phyloP scores from a whole-genome alignment of 2,797 vertebrate genomes.

The Thripadectes ignobilis region DNA sequence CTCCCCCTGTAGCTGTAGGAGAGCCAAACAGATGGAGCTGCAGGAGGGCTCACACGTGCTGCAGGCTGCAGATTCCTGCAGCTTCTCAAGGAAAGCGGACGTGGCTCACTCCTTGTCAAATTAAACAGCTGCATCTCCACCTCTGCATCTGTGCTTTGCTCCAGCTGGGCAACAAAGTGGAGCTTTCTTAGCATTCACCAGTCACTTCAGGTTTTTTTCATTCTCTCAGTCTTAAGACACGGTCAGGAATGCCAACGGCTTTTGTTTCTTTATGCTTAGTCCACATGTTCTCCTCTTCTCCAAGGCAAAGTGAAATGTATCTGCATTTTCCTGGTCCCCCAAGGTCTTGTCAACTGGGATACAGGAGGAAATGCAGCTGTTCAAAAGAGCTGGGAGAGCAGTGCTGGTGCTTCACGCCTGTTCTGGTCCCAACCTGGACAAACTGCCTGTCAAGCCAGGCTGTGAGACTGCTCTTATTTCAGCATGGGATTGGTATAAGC shows the following conservation, averaged over 20 bases:
- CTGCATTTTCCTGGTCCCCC: neutral
- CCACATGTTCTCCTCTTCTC: slow-evolving; percentile 26
- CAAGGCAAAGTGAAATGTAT: neutral
- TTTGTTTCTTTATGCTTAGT: slow-evolving; percentile 41
- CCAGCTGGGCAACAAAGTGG: slow-evolving; percentile 31
- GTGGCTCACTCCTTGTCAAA: slow-evolving; percentile 5
- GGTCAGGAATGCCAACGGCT: slow-evolving; percentile 25
- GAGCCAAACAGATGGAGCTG: slow-evolving; percentile 36
- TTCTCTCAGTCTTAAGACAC: neutral
- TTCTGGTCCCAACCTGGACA: neutral
- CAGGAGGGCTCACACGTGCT: slow-evolving; percentile 32
- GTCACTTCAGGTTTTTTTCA: neutral
- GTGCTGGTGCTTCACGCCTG: neutral
- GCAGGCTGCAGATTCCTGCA: neutral
- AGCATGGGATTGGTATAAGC: neutral
- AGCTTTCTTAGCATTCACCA: slow-evolving; percentile 20
- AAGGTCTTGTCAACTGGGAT: neutral
- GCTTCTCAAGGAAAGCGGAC: neutral
- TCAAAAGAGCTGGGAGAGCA: neutral
- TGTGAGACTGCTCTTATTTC: neutral
- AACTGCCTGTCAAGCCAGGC: neutral
- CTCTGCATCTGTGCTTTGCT: slow-evolving; percentile 33
- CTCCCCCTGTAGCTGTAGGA: neutral
- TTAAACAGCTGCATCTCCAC: slow-evolving; percentile 42
- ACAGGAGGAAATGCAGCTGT: slow-evolving; percentile 6